These are phyloP conservation scores for Nomada hirtipes DNA, from an alignment of 2,888 invertebrate genomes.

Conservation along the genomic window DNA sequence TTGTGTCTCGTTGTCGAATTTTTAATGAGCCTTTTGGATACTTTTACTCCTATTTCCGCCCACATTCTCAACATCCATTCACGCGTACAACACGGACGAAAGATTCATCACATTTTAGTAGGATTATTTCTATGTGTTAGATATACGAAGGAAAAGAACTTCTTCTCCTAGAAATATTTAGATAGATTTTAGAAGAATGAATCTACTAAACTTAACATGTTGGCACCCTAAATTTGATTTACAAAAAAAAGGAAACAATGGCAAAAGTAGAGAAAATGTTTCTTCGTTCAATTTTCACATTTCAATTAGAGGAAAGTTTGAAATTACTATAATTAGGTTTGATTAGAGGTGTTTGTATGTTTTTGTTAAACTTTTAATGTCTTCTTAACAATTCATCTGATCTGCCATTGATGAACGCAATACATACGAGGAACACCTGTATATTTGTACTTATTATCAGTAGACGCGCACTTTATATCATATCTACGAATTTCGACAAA, in stretches of 20 bases:
- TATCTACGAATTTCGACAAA: conserved; percentile 20
- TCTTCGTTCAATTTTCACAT: too few species aligned
- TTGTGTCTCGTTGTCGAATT: conserved; percentile 18
- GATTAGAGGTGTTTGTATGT: too few species aligned
- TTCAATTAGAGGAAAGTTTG: too few species aligned
- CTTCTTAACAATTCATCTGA: neutral
- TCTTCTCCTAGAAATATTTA: too few species aligned
- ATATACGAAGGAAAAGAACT: too few species aligned
- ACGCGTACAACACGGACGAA: neutral
- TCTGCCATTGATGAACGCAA: neutral
- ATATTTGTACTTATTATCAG: conserved; percentile 28
- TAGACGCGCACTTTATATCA: conserved; percentile 37
- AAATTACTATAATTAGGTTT: too few species aligned
- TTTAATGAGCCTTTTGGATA: conserved; percentile 47
- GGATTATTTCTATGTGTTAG: neutral
- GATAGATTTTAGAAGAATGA: too few species aligned
- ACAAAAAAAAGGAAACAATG: too few species aligned
- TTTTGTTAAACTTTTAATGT: neutral
- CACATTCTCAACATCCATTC: conserved; percentile 26
- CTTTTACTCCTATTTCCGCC: conserved; percentile 66
- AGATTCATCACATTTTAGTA: neutral
- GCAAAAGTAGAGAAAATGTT: too few species aligned
- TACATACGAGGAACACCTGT: neutral
- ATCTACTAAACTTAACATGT: too few species aligned
- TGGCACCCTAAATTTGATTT: too few species aligned